Evolutionary conservation across 2,113 vertebrate genomes (phyloP), one percentile per base, ranked within the genome.

Genomic region (Progne subis): DNA sequence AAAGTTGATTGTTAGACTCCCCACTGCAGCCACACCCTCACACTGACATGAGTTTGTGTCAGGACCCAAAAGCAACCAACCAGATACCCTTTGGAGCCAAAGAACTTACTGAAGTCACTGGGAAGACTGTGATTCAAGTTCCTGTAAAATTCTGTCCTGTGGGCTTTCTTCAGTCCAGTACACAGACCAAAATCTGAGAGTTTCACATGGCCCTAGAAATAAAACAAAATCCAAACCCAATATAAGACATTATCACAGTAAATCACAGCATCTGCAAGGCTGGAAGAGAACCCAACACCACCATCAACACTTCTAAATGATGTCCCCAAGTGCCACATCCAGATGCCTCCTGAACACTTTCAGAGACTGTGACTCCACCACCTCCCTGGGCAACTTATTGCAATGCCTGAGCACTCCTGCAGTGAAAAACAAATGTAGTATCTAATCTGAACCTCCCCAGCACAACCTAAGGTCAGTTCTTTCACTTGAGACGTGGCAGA

Each of bases 121-220:
- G 99, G 99, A 68, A 99, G 98, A 92, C 98, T 99, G 86, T 99
- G 99, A 98, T 99, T 99, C 95, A 99, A 96, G 94, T 99, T 99
- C 90, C 99, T 99, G 77, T 99, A 99, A 93, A 99, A 99, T 90
- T 99, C 99, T 2, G 99, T 99, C 63, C 99, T 98, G 61, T 99
- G 99, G 50, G 99, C 99, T 95, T 99, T 99, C 96, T 99, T 99
- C 59, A 99, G 97, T 28, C 99, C 99, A 23, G 99, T 99, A 93
- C 99, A 99, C 41, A 99, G 97, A 46, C 99, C 99, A 88, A 99
- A 99, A 94, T 99, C 99, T 2, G 99, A 99, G 71, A 99, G 98
- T 86, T 99, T 99, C 90, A 99, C 99, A 0, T 99, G 99, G 67
- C 99, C 99, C 99, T 99, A 74, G 39, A 56, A 79, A 77, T 19